These are phyloP conservation scores for Chiroxiphia lanceolata DNA, from an alignment of 2,797 vertebrate species.

Conservation along the genomic window DNA sequence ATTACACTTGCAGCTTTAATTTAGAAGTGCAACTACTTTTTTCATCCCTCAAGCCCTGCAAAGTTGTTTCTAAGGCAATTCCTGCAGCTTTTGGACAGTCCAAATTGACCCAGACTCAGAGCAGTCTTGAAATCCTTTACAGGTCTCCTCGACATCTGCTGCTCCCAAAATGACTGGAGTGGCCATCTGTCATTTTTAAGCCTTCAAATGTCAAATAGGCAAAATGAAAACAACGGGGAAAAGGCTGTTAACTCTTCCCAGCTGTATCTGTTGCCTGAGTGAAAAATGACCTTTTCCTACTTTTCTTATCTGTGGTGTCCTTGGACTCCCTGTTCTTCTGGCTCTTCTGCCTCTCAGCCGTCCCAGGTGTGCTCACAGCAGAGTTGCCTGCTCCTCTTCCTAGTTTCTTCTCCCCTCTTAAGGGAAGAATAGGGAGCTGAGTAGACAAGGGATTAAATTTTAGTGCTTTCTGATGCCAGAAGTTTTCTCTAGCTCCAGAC, in stretches of 20 bases:
- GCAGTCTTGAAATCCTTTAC: neutral
- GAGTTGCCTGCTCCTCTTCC: neutral
- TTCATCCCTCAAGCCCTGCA: neutral
- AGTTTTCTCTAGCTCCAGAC: neutral
- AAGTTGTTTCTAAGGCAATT: neutral
- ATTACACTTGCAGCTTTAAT: neutral
- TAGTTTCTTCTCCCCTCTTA: neutral
- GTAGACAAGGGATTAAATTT: neutral
- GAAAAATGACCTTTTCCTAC: neutral
- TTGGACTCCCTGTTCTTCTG: neutral
- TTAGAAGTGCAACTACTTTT: neutral
- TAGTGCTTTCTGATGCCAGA: neutral
- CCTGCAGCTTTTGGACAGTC: neutral
- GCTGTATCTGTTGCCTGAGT: neutral
- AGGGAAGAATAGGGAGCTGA: neutral
- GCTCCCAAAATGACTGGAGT: neutral
- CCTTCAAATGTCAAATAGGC: neutral
- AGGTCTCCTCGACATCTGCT: neutral
- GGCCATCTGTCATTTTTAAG: conserved; percentile 9
- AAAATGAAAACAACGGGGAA: neutral
- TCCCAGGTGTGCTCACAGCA: neutral
- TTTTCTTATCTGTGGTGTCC: neutral
- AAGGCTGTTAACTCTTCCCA: neutral
- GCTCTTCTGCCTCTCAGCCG: neutral
- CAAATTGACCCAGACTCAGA: neutral